A percentile compares a stretch with the other conserved stretches of the same genome.
Evolutionary conservation across 2,888 invertebrate species (phyloP).

Genomic region (Criorhina ranunculi): DNA sequence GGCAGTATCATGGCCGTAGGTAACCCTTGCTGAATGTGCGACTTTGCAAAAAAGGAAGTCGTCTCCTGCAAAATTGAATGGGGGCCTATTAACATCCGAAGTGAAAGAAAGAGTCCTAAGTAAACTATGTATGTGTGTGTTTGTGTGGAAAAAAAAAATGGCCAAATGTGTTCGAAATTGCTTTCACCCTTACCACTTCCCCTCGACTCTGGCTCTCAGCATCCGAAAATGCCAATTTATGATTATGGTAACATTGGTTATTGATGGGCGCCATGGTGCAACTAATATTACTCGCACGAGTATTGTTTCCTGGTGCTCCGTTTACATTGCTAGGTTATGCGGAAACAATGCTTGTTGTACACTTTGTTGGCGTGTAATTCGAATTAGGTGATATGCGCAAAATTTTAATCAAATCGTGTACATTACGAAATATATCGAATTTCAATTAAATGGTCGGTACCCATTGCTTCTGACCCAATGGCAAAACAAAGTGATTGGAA

Average conservation of each 20-base stretch:
- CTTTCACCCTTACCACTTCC: not conserved
- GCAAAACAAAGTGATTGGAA: constrained; percentile 9
- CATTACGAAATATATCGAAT: constrained; percentile 53
- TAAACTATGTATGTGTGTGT: not conserved
- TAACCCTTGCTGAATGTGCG: constrained; percentile 61
- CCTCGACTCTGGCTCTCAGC: not conserved
- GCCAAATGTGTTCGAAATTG: constrained; percentile 64
- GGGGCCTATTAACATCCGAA: constrained; percentile 43
- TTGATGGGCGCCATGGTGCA: constrained; percentile 68
- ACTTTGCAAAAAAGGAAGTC: constrained; percentile 23
- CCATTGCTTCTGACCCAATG: not conserved
- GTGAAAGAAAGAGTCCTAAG: constrained; percentile 15
- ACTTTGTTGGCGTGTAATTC: constrained; percentile 53
- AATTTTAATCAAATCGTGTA: constrained; percentile 71
- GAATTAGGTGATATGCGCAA: constrained; percentile 66
- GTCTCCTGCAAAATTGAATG: constrained; percentile 43
- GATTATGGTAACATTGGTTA: constrained; percentile 73
- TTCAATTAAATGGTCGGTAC: constrained; percentile 43
- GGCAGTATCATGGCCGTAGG: constrained; percentile 45
- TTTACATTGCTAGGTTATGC: constrained; percentile 44
- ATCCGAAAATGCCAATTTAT: constrained; percentile 68
- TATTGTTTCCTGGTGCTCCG: constrained; percentile 22
- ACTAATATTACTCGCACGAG: constrained; percentile 60
- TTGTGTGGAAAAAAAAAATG: constrained; percentile 21
- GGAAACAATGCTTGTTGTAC: constrained; percentile 61